Conservation (phyloP, 1,140 invertebrate genomes). For the Scaptomyza graminum region DNA sequence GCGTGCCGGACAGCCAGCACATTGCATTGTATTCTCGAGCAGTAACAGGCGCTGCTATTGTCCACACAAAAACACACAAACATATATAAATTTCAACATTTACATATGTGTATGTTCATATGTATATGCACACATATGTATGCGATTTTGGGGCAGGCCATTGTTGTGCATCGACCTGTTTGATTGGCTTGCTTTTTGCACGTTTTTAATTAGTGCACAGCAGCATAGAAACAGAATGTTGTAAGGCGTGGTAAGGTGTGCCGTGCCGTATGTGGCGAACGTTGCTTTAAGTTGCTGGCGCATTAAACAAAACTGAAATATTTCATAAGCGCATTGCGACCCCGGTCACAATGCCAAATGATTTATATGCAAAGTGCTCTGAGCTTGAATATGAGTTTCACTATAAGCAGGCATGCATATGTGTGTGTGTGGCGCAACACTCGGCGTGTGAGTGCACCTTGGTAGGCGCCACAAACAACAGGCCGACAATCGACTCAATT, state of each 20-base stretch:
- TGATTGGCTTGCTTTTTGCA: constrained; percentile 80
- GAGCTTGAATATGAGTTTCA: constrained; percentile 15
- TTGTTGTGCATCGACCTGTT: constrained; percentile 81
- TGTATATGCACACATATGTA: constrained; percentile 1
- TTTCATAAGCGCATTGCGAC: constrained; percentile 78
- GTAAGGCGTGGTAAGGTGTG: background rate
- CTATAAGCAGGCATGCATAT: background rate
- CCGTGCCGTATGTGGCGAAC: constrained; percentile 34
- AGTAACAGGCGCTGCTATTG: background rate
- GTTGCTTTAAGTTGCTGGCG: constrained; percentile 48
- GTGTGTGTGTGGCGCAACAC: constrained; percentile 23
- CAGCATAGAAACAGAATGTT: constrained; percentile 2
- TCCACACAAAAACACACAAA: constrained; percentile 13
- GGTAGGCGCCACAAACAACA: constrained; percentile 52
- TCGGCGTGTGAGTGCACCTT: constrained; percentile 23
- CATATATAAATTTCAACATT: background rate
- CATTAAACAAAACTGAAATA: constrained; percentile 74
- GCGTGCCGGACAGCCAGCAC: constrained; percentile 61
- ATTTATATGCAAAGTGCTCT: constrained; percentile 76
- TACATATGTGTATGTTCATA: constrained; percentile 15
- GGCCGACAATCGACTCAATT: constrained; percentile 66
- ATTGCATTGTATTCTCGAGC: constrained; percentile 46
- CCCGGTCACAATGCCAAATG: constrained; percentile 70
- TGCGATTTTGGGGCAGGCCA: constrained; percentile 45
- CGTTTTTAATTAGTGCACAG: constrained; percentile 73